Percentiles rank a stretch among this genome's conserved stretches.
These are phyloP conservation scores for Dreissena polymorpha DNA, from an alignment of 1,140 invertebrate genomes.

Conservation along the genomic window DNA sequence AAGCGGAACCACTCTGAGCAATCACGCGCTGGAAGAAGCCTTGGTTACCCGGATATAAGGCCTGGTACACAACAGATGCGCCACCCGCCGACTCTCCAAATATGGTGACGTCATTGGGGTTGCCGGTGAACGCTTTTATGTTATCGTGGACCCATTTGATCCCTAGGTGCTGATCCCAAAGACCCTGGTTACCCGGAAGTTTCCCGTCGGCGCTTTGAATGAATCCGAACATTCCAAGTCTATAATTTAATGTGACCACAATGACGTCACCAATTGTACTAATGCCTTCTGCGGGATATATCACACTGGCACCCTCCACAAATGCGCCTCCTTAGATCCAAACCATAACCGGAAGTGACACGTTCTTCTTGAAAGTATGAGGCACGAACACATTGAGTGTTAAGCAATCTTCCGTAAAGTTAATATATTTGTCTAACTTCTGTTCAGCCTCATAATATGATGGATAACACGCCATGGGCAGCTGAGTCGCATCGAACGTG, in stretches of 20 bases:
- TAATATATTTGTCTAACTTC: background rate
- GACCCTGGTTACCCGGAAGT: constrained; percentile 71
- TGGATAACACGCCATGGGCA: constrained; percentile 14
- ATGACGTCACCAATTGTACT: constrained; percentile 89
- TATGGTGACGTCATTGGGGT: constrained; percentile 85
- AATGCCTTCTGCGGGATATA: constrained; percentile 90
- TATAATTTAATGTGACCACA: constrained; percentile 87
- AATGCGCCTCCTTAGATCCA: constrained; percentile 98
- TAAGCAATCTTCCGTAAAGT: constrained; percentile 81
- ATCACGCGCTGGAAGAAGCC: constrained; percentile 61
- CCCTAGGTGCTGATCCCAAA: constrained; percentile 85
- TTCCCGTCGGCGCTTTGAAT: constrained; percentile 83
- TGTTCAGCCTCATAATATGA: background rate
- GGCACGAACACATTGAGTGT: constrained; percentile 94
- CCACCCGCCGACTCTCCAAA: constrained; percentile 84
- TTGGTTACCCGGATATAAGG: constrained; percentile 58
- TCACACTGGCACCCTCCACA: constrained; percentile 90
- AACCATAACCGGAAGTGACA: constrained; percentile 86
- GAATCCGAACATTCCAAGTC: constrained; percentile 86
- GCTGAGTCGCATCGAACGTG: constrained; percentile 16
- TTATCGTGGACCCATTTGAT: constrained; percentile 87
- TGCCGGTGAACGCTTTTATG: constrained; percentile 86
- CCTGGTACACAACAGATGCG: constrained; percentile 51
- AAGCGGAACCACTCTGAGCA: constrained; percentile 57
- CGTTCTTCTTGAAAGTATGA: constrained; percentile 65